Base-by-base conservation (phyloP, 1,140 invertebrate genomes). In the Aphis gossypii region DNA sequence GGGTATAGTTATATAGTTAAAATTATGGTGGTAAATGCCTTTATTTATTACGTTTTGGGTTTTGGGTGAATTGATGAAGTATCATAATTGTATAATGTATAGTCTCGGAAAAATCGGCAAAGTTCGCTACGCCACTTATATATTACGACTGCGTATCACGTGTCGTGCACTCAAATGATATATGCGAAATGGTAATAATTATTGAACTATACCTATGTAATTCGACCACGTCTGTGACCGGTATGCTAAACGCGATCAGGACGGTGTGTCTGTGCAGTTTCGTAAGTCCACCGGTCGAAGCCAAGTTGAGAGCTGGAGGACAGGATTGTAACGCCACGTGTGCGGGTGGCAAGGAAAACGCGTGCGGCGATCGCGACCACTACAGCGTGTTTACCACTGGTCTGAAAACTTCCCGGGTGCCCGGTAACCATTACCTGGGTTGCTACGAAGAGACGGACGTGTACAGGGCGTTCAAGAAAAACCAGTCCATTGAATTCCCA, bases 251-350 rank as follows among this genome's bases (percentile, higher is more conserved):
- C 30, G 11, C 60, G 60, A 76, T 76, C 87, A 92, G 90, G n/a
- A 51, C 46, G 23, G n/a, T 48, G 20, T 92, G 90, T 54, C 4
- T 56, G 60, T 92, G 90, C n/a, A 92, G 90, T 92, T 92, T 92
- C n/a, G 44, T 25, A 1, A 82, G 76, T 18, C 68, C 90, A 7
- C 48, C 90, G n/a, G 20, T 92, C 30, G 90, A 92, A 2, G 68
- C 41, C n/a, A 92, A 38, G 35, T 44, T 25, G 30, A 30, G n/a
- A 76, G 60, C 60, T 3, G 60, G 60, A 30, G 44, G 18, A 51
- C 44, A 0, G 21, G 20, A 91, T 76, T 76, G 60, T 20, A 51
- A 51, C 30, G 44, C 0, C 30, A 1, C 44, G n/a, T 92, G 90
- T 35, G n/a, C n/a, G 2, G 60, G 30, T 1, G 44, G 41, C 2